Conservation (phyloP, 2,888 invertebrate species). For the Microctonus hyperodae region DNA sequence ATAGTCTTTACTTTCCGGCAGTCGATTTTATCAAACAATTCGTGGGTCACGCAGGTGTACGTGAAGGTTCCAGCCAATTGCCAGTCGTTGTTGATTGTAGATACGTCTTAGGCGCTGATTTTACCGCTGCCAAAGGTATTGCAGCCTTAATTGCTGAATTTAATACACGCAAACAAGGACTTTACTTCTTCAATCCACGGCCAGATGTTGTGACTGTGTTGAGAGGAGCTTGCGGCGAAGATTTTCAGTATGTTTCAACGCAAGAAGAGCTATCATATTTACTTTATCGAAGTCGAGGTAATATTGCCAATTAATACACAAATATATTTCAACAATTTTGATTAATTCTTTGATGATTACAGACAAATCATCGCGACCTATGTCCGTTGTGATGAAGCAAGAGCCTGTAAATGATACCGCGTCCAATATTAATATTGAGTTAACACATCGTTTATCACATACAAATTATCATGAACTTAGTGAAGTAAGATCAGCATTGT, state of each 20-base stretch:
- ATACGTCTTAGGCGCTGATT: conserved; percentile 83
- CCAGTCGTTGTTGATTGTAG: conserved; percentile 85
- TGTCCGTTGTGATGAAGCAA: conserved; percentile 47
- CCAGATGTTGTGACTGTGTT: conserved; percentile 74
- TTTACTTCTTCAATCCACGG: conserved; percentile 75
- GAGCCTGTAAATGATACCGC: conserved; percentile 48
- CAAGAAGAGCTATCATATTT: conserved; percentile 70
- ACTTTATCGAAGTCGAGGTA: conserved; percentile 59
- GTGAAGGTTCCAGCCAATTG: conserved; percentile 74
- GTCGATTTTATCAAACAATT: conserved; percentile 82
- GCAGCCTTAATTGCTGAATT: conserved; percentile 79
- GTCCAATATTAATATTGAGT: conserved; percentile 46
- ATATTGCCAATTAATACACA: neutral
- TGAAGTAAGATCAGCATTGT: conserved; percentile 57
- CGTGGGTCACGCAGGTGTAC: conserved; percentile 76
- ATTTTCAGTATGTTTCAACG: conserved; percentile 69
- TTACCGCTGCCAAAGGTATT: conserved; percentile 84
- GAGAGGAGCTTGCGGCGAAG: conserved; percentile 72
- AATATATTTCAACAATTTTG: conserved; percentile 19
- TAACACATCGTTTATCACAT: conserved; percentile 53
- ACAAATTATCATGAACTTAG: conserved; percentile 55
- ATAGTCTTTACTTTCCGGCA: conserved; percentile 84
- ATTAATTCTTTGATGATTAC: conserved; percentile 30
- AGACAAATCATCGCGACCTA: conserved; percentile 53
- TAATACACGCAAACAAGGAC: conserved; percentile 73